These are phyloP conservation scores for Huso huso DNA, from an alignment of 2,797 vertebrate species.

Conservation along the genomic window DNA sequence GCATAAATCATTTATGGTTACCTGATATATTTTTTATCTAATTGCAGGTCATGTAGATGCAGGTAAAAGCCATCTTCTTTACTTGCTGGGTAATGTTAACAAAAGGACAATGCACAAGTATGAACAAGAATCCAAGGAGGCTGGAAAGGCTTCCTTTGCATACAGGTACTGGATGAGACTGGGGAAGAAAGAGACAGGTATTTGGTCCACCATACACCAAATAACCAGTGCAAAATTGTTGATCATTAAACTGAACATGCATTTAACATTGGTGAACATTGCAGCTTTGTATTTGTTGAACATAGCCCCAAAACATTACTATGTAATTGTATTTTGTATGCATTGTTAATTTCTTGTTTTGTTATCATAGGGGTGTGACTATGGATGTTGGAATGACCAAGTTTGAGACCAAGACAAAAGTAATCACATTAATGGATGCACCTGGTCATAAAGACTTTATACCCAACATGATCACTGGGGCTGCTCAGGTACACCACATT, in stretches of 20 bases:
- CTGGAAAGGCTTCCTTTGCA: constrained; percentile 93
- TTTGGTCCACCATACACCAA: neutral
- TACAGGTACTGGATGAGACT: constrained; percentile 97
- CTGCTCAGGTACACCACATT: constrained; percentile 77
- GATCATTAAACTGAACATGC: no score
- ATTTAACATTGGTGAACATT: no score
- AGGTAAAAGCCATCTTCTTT: constrained; percentile 93
- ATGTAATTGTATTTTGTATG: no score
- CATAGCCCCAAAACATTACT: no score
- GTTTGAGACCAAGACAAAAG: constrained; percentile 88
- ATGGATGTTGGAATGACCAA: constrained; percentile 99
- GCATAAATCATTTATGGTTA: no score
- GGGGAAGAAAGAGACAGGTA: constrained; percentile 97
- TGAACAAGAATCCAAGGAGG: constrained; percentile 94
- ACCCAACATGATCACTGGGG: constrained; percentile 98
- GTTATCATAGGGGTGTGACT: constrained; percentile 79
- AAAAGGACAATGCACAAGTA: constrained; percentile 98
- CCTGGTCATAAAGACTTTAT: constrained; percentile 98
- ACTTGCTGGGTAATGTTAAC: constrained; percentile 91
- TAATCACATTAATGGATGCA: constrained; percentile 95
- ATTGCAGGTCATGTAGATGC: constrained; percentile 89
- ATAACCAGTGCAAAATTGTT: no score
- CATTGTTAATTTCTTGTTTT: no score
- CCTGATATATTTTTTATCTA: no score
- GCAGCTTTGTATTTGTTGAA: no score